phyloP scores from a whole-genome alignment of 1,140 invertebrate genomes.

The Drosophila micromelanica region DNA sequence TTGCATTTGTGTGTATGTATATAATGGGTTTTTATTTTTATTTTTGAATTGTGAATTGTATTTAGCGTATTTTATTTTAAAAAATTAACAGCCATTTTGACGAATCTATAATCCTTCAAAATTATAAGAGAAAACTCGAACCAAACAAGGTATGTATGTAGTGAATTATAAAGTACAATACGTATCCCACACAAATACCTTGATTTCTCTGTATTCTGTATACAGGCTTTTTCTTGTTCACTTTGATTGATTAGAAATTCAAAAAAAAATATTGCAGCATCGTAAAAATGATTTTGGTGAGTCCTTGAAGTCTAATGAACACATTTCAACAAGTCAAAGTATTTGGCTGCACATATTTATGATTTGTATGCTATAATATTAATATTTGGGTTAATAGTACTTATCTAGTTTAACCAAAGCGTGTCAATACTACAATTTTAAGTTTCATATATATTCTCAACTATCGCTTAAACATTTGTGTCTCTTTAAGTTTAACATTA shows the following conservation, averaged over 20 bases:
- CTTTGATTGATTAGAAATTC: conserved; percentile 8
- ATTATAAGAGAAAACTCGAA: conserved; percentile 66
- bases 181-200: conserved; percentile 50
- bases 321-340: conserved; percentile 45
- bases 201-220: conserved; percentile 17
- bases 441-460: conserved; percentile 42
- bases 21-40: conserved; percentile 19
- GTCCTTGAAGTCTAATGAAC: conserved; percentile 37
- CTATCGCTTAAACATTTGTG: conserved; percentile 25
- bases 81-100: conserved; percentile 85
- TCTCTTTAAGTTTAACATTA: conserved; percentile 44
- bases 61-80: conserved; percentile 65
- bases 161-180: conserved; percentile 45
- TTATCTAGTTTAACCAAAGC: conserved; percentile 57
- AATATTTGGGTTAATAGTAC: conserved; percentile 24
- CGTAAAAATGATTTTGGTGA: conserved; percentile 2
- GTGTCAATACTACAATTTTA: conserved; percentile 41
- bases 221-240: conserved; percentile 8
- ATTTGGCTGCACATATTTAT: conserved; percentile 35
- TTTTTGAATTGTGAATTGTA: conserved; percentile 17
- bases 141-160: conserved; percentile 56
- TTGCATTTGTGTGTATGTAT: conserved; percentile 25
- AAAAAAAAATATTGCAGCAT: too few species aligned
- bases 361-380: conserved; percentile 16
- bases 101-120: conserved; percentile 80